Evolutionary conservation across 53 echinoderm and acorn worm genomes (phyloP).

Genomic region (Luidia sarsii): DNA sequence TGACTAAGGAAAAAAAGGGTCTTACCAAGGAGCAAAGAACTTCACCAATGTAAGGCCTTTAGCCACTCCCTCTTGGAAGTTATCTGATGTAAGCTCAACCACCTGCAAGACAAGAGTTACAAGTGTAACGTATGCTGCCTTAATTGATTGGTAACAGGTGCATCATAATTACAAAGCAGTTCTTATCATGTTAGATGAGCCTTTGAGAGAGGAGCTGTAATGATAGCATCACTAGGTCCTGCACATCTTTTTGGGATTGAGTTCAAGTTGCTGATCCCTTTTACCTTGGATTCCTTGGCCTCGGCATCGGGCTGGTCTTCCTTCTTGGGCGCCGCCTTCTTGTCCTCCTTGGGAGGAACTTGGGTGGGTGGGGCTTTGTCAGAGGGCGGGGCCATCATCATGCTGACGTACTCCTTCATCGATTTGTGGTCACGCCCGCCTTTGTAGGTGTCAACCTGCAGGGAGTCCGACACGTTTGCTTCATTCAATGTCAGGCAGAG

Average conservation of each 20-base stretch:
- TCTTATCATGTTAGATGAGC: no score
- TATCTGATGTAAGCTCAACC: conserved; percentile 48
- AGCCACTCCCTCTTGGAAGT: conserved; percentile 41
- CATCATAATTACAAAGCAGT: no score
- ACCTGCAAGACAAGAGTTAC: conserved; percentile 46
- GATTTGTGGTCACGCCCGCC: conserved; percentile 58
- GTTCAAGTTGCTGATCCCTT: neutral
- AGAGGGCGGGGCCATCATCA: conserved; percentile 46
- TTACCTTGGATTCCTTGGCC: conserved; percentile 44
- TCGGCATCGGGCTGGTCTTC: conserved; percentile 25
- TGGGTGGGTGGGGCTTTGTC: neutral
- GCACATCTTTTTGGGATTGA: no score
- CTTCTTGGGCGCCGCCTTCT: conserved; percentile 14
- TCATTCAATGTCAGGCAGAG: neutral
- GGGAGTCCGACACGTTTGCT: no score
- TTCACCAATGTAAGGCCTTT: conserved; percentile 72
- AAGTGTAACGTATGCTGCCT: no score
- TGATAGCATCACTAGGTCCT: no score
- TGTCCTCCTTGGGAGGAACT: conserved; percentile 47
- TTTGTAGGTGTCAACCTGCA: conserved; percentile 66
- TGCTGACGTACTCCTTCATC: conserved; percentile 72
- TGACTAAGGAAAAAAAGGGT: neutral
- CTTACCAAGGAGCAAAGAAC: conserved; percentile 87
- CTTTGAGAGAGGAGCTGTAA: no score
- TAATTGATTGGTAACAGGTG: no score